Conservation (phyloP, 1,140 invertebrate genomes). For the Rhopalosiphum maidis region DNA sequence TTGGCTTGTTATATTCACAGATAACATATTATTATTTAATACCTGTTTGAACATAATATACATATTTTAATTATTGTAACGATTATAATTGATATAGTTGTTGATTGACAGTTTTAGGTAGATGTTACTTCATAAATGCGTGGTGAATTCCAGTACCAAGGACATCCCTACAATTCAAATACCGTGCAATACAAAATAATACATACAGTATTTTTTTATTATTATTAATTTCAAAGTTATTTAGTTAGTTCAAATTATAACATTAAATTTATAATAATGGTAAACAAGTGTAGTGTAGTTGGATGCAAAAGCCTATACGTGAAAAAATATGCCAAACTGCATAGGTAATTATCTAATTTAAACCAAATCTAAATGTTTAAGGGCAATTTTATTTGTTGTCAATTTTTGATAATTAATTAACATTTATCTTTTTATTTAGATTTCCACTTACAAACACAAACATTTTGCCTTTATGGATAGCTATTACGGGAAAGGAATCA, state of each 20-base stretch:
- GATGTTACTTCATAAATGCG: not conserved
- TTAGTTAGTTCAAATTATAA: too few relatives aligned
- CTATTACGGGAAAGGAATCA: not conserved
- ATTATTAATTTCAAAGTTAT: too few relatives aligned
- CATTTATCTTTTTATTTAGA: not conserved
- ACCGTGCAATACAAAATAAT: not conserved
- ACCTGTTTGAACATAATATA: too few relatives aligned
- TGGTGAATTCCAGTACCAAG: not conserved
- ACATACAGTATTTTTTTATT: too few relatives aligned
- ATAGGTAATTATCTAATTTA: not conserved
- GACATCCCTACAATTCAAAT: not conserved
- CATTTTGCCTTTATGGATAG: not conserved
- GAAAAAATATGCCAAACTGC: not conserved
- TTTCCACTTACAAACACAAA: not conserved
- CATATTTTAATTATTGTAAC: too few relatives aligned
- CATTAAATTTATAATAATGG: not conserved
- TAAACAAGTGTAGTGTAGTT: not conserved
- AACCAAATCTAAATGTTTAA: not conserved
- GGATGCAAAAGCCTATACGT: not conserved
- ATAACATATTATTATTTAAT: too few relatives aligned
- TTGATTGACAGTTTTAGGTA: not conserved
- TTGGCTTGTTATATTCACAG: too few relatives aligned
- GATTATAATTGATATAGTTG: not conserved
- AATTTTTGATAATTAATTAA: not conserved
- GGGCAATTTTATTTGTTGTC: not conserved